Conservation (phyloP, 2,797 vertebrate genomes). For the Vireo griseus region DNA sequence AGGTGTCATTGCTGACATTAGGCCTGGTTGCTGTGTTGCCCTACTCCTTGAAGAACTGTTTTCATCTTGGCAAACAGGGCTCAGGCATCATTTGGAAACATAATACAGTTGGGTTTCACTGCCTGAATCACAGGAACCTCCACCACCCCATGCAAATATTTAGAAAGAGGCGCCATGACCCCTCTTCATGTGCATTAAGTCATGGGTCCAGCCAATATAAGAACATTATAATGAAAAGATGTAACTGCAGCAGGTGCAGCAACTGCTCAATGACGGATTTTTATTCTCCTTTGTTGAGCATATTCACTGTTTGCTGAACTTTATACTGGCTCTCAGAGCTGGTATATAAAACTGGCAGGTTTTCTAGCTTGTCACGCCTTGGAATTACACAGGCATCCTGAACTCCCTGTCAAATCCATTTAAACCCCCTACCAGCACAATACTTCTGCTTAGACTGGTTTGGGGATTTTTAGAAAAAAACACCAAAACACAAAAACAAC, state of each 20-base stretch:
- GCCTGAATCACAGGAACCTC: not conserved
- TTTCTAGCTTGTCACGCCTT: not conserved
- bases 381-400: not conserved
- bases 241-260: not conserved
- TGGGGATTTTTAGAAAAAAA: not conserved
- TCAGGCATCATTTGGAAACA: not conserved
- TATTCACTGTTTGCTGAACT: not conserved
- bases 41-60: not conserved
- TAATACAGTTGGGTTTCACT: not conserved
- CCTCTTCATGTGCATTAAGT: not conserved
- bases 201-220: not conserved
- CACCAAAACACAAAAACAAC: not conserved
- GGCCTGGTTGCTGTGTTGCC: not conserved
- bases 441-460: not conserved
- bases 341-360: not conserved
- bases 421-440: not conserved
- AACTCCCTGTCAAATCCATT: not conserved
- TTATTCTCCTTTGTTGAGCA: not conserved
- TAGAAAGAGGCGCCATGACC: not conserved
- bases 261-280: not conserved
- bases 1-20: not conserved
- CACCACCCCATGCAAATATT: not conserved
- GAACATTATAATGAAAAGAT: not conserved
- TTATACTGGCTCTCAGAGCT: not conserved
- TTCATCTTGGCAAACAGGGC: not conserved